These are phyloP conservation scores for Synaphobranchus kaupii DNA, from an alignment of 2,797 vertebrate genomes.

Conservation along the genomic window DNA sequence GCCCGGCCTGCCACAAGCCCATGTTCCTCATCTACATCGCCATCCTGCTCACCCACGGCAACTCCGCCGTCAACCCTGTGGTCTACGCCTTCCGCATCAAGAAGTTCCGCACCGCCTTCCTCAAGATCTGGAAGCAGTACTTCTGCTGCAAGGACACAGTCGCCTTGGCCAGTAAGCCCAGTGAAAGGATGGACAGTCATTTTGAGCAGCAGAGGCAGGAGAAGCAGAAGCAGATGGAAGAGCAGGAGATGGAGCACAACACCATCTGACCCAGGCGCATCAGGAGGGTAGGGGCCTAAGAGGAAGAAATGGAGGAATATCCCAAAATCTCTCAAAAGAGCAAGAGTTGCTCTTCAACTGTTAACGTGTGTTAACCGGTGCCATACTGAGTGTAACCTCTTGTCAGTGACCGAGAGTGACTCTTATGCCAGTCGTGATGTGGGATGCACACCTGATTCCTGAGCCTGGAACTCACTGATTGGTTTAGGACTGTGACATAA, in stretches of 20 bases:
- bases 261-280: slow-evolving; percentile 39
- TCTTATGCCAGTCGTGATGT: not conserved
- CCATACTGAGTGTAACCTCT: slow-evolving; percentile 36
- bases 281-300: not conserved
- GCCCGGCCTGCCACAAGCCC: slow-evolving; percentile 75
- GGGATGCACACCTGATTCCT: slow-evolving; percentile 28
- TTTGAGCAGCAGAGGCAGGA: slow-evolving; percentile 44
- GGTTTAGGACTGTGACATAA: slow-evolving; percentile 35
- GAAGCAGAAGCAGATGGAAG: slow-evolving; percentile 30
- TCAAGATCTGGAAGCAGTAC: slow-evolving; percentile 91
- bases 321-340: slow-evolving; percentile 24
- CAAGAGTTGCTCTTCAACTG: slow-evolving; percentile 42
- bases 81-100: slow-evolving; percentile 94
- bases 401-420: slow-evolving; percentile 34
- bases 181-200: slow-evolving; percentile 65
- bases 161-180: slow-evolving; percentile 60
- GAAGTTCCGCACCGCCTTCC: slow-evolving; percentile 91
- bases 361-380: not conserved
- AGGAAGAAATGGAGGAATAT: slow-evolving; percentile 14
- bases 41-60: slow-evolving; percentile 94
- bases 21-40: slow-evolving; percentile 82
- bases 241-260: slow-evolving; percentile 57
- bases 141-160: slow-evolving; percentile 82
- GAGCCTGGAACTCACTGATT: not conserved
- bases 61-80: slow-evolving; percentile 97